Base-by-base conservation (phyloP, 2,797 vertebrate genomes). In the Diplodus puntazzo region DNA sequence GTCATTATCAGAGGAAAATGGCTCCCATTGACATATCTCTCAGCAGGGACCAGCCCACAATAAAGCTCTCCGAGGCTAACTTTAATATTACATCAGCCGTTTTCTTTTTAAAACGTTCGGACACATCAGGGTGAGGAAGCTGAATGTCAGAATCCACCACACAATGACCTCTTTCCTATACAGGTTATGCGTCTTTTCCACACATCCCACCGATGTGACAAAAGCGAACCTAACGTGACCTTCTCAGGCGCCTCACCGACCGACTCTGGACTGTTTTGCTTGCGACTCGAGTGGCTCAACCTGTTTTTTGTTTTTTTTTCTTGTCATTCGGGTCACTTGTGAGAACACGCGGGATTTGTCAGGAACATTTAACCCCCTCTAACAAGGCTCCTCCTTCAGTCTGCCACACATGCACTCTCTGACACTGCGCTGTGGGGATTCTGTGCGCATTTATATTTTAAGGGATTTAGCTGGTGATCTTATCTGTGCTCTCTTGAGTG, bases 231-330 rank as follows among this genome's bases (percentile, higher is more conserved):
- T n/a, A 61, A 69, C 1, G 21, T 77, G 70, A 80, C 58, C 72
- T 70, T 57, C 67, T 77, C 71, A 46, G 57, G 63, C 66, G 64
- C 57, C 20, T 1, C 8, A 57, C 69, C 0, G 52, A 70, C 72
- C 49, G 3, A 75, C 79, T 70, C 69, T 18, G 50, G 78, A 34
- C 50, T 73, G 55, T 78, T 86, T 62, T 39, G 43, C 57, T 69
- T 43, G 72, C 14, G 78, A 62, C 68, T 75, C 30, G 48, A 89
- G 85, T 52, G 57, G 88, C 82, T 81, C 76, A 54, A 77, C 87
- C 87, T 80, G 84, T 84, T 90, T 82, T 10, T 11, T 10, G 43
- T n/a, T 50, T 43, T 90, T 83, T 39, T 10, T 34, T 43, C 20
- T 54, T 42, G 42, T 85, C 73, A 67, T 72, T 66, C 10, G 18